phyloP scores from a whole-genome alignment of 2,113 vertebrate genomes.

The Gymnorhina tibicen region DNA sequence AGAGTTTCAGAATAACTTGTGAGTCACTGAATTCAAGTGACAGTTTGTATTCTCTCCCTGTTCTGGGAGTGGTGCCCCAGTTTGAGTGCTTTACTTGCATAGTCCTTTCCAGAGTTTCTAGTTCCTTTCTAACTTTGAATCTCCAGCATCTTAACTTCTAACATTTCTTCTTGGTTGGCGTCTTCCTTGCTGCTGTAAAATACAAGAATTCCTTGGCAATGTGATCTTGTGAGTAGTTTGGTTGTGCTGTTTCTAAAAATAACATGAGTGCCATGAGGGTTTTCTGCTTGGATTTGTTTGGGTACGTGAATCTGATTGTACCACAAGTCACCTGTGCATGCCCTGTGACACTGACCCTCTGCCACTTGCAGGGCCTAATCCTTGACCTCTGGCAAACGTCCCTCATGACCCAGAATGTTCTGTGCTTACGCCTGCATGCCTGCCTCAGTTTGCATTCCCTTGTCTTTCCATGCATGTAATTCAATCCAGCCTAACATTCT shows the following conservation, averaged over 20 bases:
- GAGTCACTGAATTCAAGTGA: not conserved
- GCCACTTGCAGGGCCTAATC: not conserved
- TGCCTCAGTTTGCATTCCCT: not conserved
- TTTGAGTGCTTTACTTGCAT: not conserved
- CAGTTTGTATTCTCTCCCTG: not conserved
- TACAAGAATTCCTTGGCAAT: not conserved
- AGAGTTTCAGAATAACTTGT: not conserved
- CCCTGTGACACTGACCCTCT: not conserved
- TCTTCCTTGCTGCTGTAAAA: not conserved
- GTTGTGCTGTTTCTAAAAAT: not conserved
- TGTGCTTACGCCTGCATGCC: not conserved
- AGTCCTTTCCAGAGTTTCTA: not conserved
- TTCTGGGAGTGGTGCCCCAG: not conserved
- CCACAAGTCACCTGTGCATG: not conserved
- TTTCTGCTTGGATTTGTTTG: not conserved
- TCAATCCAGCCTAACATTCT: not conserved
- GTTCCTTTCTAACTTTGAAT: not conserved
- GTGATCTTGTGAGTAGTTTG: not conserved
- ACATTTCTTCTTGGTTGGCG: not conserved
- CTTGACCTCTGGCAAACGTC: not conserved
- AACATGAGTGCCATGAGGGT: not conserved
- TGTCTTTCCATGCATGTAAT: not conserved
- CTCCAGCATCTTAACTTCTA: not conserved
- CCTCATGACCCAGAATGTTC: not conserved
- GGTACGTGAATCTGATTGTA: not conserved